A percentile compares a stretch with the other conserved stretches of the same genome.
Evolutionary conservation across 1,140 invertebrate species (phyloP).

Genomic region (Drosophila insularis): DNA sequence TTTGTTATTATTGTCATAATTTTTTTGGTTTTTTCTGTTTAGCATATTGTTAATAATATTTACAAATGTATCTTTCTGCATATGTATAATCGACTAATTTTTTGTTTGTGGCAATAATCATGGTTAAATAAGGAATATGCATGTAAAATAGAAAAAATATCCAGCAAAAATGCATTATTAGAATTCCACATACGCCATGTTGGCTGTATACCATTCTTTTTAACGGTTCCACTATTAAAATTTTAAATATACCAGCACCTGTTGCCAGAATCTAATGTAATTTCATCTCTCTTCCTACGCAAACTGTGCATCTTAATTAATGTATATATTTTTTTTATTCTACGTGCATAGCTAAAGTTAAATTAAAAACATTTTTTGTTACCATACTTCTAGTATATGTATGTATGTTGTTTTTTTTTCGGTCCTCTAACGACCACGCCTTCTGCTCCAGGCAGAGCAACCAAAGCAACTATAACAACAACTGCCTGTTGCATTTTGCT

Average conservation of each 20-base stretch:
- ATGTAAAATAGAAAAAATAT: neutral
- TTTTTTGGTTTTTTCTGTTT: slow-evolving; percentile 28
- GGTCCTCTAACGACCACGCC: slow-evolving; percentile 44
- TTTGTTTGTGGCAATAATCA: slow-evolving; percentile 44
- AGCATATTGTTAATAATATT: slow-evolving; percentile 42
- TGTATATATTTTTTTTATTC: slow-evolving; percentile 12
- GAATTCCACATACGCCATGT: neutral
- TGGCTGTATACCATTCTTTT: neutral
- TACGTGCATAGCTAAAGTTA: slow-evolving; percentile 59
- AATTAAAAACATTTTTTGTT: slow-evolving; percentile 73
- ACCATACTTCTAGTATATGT: neutral
- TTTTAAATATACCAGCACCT: slow-evolving; percentile 39
- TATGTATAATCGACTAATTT: slow-evolving; percentile 37
- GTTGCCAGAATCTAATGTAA: slow-evolving; percentile 48
- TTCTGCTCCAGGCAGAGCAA: slow-evolving; percentile 33
- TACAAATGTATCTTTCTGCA: slow-evolving; percentile 23
- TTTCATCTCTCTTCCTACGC: slow-evolving; percentile 42
- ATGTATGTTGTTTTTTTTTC: slow-evolving; percentile 3
- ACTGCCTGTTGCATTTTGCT: slow-evolving; percentile 76
- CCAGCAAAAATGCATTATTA: neutral
- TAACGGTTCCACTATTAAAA: slow-evolving; percentile 2
- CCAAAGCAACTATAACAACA: slow-evolving; percentile 52
- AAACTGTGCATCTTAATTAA: slow-evolving; percentile 23
- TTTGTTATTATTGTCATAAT: too few relatives aligned
- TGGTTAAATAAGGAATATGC: slow-evolving; percentile 53